These are phyloP conservation scores for Eristalis intricaria DNA, from an alignment of 2,888 invertebrate genomes.

Conservation along the genomic window DNA sequence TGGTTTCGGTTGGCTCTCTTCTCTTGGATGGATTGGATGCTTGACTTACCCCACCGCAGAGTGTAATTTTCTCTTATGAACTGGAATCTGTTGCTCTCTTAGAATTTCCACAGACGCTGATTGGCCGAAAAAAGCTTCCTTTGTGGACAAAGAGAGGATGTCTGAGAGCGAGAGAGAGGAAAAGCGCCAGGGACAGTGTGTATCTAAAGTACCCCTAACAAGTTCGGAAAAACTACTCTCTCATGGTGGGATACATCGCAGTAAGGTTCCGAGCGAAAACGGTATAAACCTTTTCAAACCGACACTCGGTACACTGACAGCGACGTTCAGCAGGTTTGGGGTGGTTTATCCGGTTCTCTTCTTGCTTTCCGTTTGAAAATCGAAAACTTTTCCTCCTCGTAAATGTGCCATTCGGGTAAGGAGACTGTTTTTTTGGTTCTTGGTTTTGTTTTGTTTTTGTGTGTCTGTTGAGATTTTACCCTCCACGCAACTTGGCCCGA, in stretches of 20 bases:
- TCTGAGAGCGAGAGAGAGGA: neutral
- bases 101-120: neutral
- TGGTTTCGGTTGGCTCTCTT: neutral
- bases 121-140: neutral
- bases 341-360: conserved; percentile 53
- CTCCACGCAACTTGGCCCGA: conserved; percentile 47
- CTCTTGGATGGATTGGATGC: neutral
- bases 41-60: too few relatives aligned
- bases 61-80: neutral
- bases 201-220: conserved; percentile 8
- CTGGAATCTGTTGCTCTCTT: neutral
- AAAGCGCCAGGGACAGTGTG: neutral
- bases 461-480: conserved; percentile 12
- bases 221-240: conserved; percentile 5
- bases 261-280: conserved; percentile 1
- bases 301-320: conserved; percentile 12
- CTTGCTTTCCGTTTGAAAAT: conserved; percentile 29
- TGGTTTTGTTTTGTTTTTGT: neutral
- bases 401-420: neutral
- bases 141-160: neutral
- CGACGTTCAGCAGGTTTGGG: neutral
- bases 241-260: conserved; percentile 5
- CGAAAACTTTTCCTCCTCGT: conserved; percentile 47
- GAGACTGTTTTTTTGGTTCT: conserved; percentile 21
- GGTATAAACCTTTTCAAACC: conserved; percentile 45